Conservation (phyloP, 2,888 invertebrate genomes). For the Leptarthrus brevirostris region DNA sequence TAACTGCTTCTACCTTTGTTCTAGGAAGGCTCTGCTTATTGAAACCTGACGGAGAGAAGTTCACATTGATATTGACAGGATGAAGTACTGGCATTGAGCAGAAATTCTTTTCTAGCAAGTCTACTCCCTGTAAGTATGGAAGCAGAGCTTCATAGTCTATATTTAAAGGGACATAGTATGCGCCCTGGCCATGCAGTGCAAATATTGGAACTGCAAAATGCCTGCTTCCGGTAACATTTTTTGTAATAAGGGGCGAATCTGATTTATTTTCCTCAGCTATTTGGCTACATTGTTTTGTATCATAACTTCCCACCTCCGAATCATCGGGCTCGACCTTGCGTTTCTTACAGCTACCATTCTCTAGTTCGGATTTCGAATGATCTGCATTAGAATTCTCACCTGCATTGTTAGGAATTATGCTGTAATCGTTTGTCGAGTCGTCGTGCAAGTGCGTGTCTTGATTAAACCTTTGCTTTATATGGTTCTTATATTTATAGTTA, state of each 20-base stretch:
- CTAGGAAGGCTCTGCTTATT: constrained; percentile 57
- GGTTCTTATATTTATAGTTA: constrained; percentile 93
- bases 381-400: constrained; percentile 7
- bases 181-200: constrained; percentile 88
- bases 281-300: constrained; percentile 11
- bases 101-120: constrained; percentile 70
- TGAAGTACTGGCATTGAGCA: constrained; percentile 74
- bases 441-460: constrained; percentile 68
- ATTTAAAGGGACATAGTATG: constrained; percentile 88
- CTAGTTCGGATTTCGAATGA: neutral
- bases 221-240: constrained; percentile 52
- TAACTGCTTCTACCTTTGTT: constrained; percentile 64
- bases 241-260: constrained; percentile 51
- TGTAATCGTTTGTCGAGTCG: constrained; percentile 66
- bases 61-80: constrained; percentile 91
- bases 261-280: constrained; percentile 49
- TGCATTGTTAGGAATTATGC: constrained; percentile 59
- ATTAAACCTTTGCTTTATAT: constrained; percentile 89
- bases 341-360: constrained; percentile 33
- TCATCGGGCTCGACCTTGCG: constrained; percentile 32
- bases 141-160: constrained; percentile 79
- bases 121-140: constrained; percentile 75
- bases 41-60: constrained; percentile 69
- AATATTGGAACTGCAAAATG: constrained; percentile 83
- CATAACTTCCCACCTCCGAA: neutral